Conservation (phyloP, 1,140 invertebrate species). For the Cardiocondyla obscurior region DNA sequence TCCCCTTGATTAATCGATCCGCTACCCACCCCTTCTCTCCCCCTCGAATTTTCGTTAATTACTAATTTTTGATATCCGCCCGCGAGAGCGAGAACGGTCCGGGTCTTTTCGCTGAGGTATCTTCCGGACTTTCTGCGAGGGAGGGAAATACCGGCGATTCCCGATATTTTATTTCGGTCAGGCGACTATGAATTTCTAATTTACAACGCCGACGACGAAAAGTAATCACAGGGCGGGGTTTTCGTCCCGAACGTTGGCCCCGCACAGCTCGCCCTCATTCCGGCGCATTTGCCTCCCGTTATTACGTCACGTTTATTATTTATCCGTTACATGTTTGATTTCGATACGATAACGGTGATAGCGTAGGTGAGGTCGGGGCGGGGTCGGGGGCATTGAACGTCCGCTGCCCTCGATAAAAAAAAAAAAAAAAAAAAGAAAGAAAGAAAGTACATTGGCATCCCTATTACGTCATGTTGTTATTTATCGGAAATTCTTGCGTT, state of each 20-base stretch:
- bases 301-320: slow-evolving; percentile 42
- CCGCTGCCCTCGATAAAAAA: background rate
- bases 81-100: background rate
- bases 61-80: background rate
- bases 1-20: background rate
- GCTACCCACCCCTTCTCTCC: too few species aligned
- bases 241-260: background rate
- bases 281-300: background rate
- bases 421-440: too few species aligned
- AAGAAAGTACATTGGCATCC: background rate
- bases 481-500: slow-evolving; percentile 4
- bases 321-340: slow-evolving; percentile 5
- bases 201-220: background rate
- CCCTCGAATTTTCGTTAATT: background rate
- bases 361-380: background rate
- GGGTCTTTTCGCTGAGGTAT: background rate
- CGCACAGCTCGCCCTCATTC: background rate
- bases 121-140: background rate
- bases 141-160: background rate
- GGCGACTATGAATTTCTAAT: background rate
- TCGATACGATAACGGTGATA: background rate
- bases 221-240: background rate
- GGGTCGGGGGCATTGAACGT: background rate
- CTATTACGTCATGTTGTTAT: slow-evolving; percentile 5
- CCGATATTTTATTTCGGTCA: background rate